Base-by-base conservation (phyloP, 2,888 invertebrate species). In the Himalopsyche anomala region DNA sequence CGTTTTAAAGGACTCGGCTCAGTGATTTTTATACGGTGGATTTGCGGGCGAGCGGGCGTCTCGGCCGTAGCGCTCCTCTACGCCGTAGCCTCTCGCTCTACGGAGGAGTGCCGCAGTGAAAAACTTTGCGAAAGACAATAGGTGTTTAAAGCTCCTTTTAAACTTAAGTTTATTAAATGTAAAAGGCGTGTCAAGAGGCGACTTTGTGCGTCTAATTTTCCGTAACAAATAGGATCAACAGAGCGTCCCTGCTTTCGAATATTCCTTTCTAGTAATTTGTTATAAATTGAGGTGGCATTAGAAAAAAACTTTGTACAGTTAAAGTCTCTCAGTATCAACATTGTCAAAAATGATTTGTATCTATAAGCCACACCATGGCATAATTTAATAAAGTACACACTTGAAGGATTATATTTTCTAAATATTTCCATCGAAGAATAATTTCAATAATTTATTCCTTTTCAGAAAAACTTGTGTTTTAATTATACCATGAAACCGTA, bases 11-110 rank as follows among this genome's bases (percentile, higher is more conserved):
- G 86, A 87, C 88, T 85, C 83, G 84, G 87, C 86, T 87, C 84
- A 87, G 87, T 87, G 87, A 87, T 87, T 93, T 93, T 93, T 93
- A 93, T 93, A 93, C 93, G 93, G 92, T 79, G 93, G 92, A 93
- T 93, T 93, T 92, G 91, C 92, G 93, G 93, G 92, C 92, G 91
- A 92, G 91, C 28, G 81, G 81, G 79, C 42, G 38, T 81, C 80
- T 79, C 81, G 56, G 80, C 80, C 80, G 80, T 80, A 82, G 55
- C 51, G 80, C 80, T 17, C 87, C 87, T 88, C 74, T 87, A 89
- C 88, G 87, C 87, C 40, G 74, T 85, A 45, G 89, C 88, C 86
- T 89, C 36, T 86, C 79, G 28, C 40, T 79, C 54, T 28, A 54
- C 19, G 15, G 81, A 17, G 42, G 28, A 62, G 45, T 28, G n/a